Conservation (phyloP, 2,888 invertebrate genomes). For the Allophyes oxyacanthae region DNA sequence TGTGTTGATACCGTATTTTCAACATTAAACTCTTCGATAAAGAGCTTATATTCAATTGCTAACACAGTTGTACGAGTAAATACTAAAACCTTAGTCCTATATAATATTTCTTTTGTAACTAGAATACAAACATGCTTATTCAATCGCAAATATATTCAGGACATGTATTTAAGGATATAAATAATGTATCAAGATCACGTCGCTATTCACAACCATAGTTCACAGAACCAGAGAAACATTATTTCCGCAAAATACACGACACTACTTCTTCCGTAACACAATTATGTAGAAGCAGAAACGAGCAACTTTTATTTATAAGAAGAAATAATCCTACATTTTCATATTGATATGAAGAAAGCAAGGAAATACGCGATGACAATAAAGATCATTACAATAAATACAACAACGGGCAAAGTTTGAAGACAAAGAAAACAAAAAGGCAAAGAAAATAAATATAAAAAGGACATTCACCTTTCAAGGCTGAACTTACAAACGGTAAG, state of each 20-base stretch:
- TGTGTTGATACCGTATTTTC: conserved; percentile 28
- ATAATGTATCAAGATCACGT: conserved; percentile 40
- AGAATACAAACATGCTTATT: conserved; percentile 31
- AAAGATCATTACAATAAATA: conserved; percentile 19
- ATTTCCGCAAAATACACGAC: conserved; percentile 26
- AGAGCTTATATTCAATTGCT: conserved; percentile 13
- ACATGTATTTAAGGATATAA: conserved; percentile 23
- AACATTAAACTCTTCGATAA: conserved; percentile 1
- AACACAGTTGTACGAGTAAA: conserved; percentile 2
- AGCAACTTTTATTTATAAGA: conserved; percentile 23
- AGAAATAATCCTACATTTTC: conserved; percentile 26
- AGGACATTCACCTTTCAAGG: conserved; percentile 12
- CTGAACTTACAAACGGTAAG: conserved; percentile 10
- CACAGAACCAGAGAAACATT: conserved; percentile 15
- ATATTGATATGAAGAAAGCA: conserved; percentile 23
- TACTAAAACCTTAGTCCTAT: conserved; percentile 18
- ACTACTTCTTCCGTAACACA: conserved; percentile 7
- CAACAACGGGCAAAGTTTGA: neutral
- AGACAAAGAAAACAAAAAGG: neutral
- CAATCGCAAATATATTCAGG: conserved; percentile 29
- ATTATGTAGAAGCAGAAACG: conserved; percentile 16
- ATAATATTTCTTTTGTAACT: conserved; percentile 20
- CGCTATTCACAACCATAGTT: conserved; percentile 13
- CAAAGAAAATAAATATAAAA: conserved; percentile 2
- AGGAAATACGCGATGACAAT: conserved; percentile 5